Evolutionary conservation across 2,113 vertebrate genomes (phyloP), one percentile per base, ranked within the genome.

Genomic region (Malurus alboscapulatus): DNA sequence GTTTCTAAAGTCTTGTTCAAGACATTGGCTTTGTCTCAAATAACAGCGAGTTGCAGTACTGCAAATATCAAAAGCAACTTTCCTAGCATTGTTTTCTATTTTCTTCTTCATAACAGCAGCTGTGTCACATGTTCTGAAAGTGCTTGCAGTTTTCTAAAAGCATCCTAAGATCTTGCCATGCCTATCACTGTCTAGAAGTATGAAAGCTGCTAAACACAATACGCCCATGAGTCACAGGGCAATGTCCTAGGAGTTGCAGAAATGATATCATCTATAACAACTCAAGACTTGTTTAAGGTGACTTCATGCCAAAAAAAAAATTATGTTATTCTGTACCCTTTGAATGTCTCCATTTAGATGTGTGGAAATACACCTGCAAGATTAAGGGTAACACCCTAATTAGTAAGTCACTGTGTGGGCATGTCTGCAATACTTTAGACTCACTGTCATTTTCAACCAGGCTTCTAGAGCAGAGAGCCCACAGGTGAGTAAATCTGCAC

Each of bases 51-150:
- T 15, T 81, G 57, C 65, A 88, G 59, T 10, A 48, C 10, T 77
- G 47, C 34, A 84, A 26, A 55, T 47, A 83, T 86, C 96, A 93
- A 88, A 93, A 93, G 75, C 75, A 88, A 90, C 21, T 36, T 72
- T 58, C 24, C 18, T 58, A 72, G 55, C 40, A 48, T 5, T 88
- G 18, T 1, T 86, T 85, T 77, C 53, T 36, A 34, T 54, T 92
- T 85, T 84, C 18, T 47, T 50, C 29, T 44, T 80, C 26, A 4
- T 16, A 92, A 62, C 47, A 86, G 67, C 79, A 93, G 79, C 63
- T 92, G 51, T 77, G 27, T 50, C 32, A 63, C 48, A 55, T 72
- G 83, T 81, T 83, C 61, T 54, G 63, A 79, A 85, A 90, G 18
- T 38, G 67, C 30, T 18, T 63, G 9, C 32, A 53, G 44, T 55